Base-by-base conservation (phyloP, 2,888 invertebrate species). In the Nineta flava region DNA sequence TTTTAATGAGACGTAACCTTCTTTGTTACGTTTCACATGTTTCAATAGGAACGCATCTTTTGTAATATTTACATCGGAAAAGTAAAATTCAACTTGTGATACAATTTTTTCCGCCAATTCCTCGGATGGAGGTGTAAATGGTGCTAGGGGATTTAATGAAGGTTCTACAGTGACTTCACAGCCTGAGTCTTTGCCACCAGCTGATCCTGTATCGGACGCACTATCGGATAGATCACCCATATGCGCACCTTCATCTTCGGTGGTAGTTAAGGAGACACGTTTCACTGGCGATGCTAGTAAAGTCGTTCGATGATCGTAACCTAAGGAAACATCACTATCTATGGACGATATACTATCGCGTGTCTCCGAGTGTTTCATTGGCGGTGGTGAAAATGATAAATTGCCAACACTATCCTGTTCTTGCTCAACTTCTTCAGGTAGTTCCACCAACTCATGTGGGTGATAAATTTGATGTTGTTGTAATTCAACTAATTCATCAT, bases 1-100 rank as follows among this genome's bases (percentile, higher is more conserved):
- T 66, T 95, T 96, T 48, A 96, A 72, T 49, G 91, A 93, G 13
- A 96, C 94, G 68, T 85, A 95, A 16, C 95, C 95, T 67, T 93
- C 93, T 67, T 93, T 94, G 67, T 95, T 94, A 49, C 94, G 76
- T 50, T 90, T 81, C 17, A 95, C 93, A 64, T 95, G 95, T 65
- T 96, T 96, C 54, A 95, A 69, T 44, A 96, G 73, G 67, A 96
- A 96, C 12, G 94, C 92, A 64, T 96, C 95, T 65, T 94, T 94
- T 3, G 91, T 80, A 57, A 96, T 90, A 65, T 92, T 93, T 47
- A 87, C 90, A 62, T 96, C 92, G 53, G 92, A 91, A 69, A 96
- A 95, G 68, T 95, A 95, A 64, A 87, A 92, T 69, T 96, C 95
- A 19, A 95, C 94, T 64, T 91, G 91, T 45, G 83, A 76, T 47